These are phyloP conservation scores for Pegea sp. DNA, from an alignment of 23 tunicate species.

Conservation along the genomic window DNA sequence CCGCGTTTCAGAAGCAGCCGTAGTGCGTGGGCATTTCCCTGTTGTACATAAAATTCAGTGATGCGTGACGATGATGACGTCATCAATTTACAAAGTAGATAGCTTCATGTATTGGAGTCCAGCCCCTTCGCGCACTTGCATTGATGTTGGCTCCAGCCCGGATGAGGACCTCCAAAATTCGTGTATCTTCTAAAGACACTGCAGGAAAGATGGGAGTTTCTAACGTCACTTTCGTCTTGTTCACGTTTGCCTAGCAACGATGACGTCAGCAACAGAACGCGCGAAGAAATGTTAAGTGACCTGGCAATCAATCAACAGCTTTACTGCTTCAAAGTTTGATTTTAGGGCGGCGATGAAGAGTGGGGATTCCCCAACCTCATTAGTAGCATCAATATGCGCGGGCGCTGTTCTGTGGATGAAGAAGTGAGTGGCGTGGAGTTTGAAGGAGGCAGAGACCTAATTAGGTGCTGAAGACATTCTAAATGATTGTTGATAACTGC, in stretches of 20 bases:
- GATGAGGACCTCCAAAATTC: constrained; percentile 17
- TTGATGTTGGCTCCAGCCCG: constrained; percentile 56
- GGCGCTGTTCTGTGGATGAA: no score
- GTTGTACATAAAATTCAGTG: no score
- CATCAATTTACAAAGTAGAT: constrained; percentile 12
- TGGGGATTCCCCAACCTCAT: no score
- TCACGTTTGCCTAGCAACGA: constrained; percentile 72
- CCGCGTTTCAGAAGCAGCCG: constrained; percentile 21
- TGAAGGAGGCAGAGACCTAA: no score
- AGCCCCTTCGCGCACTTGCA: constrained; percentile 39
- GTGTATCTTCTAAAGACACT: constrained; percentile 31
- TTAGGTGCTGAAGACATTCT: no score
- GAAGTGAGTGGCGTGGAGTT: no score
- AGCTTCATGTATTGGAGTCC: constrained; percentile 84
- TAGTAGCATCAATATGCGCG: no score
- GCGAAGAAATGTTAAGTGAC: no score
- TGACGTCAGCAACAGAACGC: no score
- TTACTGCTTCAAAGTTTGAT: constrained; percentile 28
- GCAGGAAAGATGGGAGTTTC: constrained; percentile 76
- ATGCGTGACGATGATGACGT: no score
- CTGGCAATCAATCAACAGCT: constrained; percentile 22
- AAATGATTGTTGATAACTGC: no score
- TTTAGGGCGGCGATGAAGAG: constrained; percentile 40
- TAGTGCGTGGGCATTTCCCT: constrained; percentile 39
- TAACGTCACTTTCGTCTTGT: constrained; percentile 16